These are phyloP conservation scores for Limnephilus auricula DNA, from an alignment of 2,888 invertebrate genomes.

Conservation along the genomic window DNA sequence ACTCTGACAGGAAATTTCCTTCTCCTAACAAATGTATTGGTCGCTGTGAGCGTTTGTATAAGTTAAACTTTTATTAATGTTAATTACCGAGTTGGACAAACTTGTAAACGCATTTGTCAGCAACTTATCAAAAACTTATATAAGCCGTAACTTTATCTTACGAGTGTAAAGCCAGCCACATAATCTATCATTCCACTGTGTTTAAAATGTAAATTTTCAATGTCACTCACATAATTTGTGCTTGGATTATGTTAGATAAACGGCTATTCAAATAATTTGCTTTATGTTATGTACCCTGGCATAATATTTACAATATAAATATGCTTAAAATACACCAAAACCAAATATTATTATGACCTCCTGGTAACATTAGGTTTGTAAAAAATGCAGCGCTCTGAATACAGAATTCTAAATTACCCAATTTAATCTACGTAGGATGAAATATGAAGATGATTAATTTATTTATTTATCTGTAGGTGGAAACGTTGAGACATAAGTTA, in stretches of 20 bases:
- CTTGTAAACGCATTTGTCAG: too few species aligned
- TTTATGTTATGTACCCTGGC: neutral
- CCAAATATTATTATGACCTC: neutral
- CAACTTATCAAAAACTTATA: too few species aligned
- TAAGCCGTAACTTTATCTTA: too few species aligned
- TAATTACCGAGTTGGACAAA: too few species aligned
- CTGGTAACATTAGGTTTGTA: neutral
- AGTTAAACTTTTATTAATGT: too few species aligned
- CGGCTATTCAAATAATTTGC: neutral
- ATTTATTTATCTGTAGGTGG: conserved; percentile 74
- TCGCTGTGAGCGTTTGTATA: too few species aligned
- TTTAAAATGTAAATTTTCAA: neutral
- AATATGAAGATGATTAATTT: neutral
- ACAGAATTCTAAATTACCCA: neutral
- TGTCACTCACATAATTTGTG: neutral
- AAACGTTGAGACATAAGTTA: conserved; percentile 84
- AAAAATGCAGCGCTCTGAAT: neutral
- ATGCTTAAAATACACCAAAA: neutral
- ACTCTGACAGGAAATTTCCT: too few species aligned
- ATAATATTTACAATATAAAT: neutral
- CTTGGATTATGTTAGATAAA: neutral
- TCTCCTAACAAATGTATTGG: too few species aligned
- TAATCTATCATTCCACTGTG: neutral
- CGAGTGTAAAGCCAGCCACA: neutral
- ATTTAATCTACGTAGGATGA: neutral